A percentile compares a stretch with the other conserved stretches of the same genome.
phyloP scores from a whole-genome alignment of 2,888 invertebrate genomes.

The Euphydryas editha region DNA sequence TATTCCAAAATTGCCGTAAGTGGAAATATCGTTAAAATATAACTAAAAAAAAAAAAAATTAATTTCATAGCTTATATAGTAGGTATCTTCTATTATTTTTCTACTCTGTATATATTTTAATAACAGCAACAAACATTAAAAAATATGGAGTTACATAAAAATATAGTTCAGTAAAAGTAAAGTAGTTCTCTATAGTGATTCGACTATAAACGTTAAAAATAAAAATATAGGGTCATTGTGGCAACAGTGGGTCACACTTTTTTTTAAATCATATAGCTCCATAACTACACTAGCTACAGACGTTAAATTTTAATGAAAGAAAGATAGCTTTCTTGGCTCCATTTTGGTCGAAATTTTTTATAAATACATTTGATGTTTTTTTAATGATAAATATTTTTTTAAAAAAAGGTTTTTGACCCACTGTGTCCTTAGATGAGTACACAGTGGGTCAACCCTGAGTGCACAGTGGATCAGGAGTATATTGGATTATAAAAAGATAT shows the following conservation, averaged over 20 bases:
- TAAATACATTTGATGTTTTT: not conserved
- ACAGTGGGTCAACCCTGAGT: not conserved
- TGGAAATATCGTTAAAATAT: no score
- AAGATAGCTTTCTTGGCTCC: not conserved
- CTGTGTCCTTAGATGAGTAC: slow-evolving; percentile 1
- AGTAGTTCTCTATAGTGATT: no score
- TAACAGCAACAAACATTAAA: no score
- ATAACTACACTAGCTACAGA: not conserved
- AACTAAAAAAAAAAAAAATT: no score
- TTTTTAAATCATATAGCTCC: not conserved
- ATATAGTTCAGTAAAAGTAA: no score
- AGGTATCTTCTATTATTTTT: no score
- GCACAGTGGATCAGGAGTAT: not conserved
- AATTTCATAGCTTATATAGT: no score
- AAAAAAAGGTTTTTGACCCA: slow-evolving; percentile 1
- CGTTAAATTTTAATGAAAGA: not conserved
- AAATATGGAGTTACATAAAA: no score
- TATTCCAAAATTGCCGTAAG: no score
- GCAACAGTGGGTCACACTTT: slow-evolving; percentile 2
- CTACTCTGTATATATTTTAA: no score
- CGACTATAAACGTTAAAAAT: no score
- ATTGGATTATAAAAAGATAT: not conserved
- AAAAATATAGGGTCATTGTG: slow-evolving; percentile 3
- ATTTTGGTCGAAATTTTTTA: not conserved
- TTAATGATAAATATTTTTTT: not conserved